Evolutionary conservation across 2,888 invertebrate species (phyloP).

Genomic region (Epiblema foenella): DNA sequence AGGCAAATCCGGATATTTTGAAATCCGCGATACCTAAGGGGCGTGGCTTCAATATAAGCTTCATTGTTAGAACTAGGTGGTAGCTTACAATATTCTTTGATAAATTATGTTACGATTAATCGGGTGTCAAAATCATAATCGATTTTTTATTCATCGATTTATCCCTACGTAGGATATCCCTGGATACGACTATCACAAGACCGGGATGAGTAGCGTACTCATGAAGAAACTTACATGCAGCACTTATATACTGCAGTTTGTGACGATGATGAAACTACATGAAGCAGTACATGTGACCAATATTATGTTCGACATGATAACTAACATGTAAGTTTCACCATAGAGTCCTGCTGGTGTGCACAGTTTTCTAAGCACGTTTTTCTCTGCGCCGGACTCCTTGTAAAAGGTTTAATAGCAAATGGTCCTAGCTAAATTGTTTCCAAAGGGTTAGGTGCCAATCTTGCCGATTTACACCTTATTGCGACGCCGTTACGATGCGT

Average conservation of each 20-base stretch:
- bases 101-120: too few species aligned
- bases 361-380: slow-evolving; percentile 39
- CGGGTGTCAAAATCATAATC: too few species aligned
- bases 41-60: too few species aligned
- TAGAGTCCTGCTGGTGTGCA: slow-evolving; percentile 5
- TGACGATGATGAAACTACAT: background rate
- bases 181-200: background rate
- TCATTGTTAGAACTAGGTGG: too few species aligned
- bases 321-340: background rate
- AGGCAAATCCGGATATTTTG: too few species aligned
- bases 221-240: background rate
- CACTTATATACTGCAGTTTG: too few species aligned
- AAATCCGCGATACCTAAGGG: too few species aligned
- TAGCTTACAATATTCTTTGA: too few species aligned
- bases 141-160: too few species aligned
- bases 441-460: slow-evolving; percentile 49
- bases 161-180: too few species aligned
- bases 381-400: slow-evolving; percentile 38
- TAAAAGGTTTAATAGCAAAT: slow-evolving; percentile 47
- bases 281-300: background rate
- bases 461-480: slow-evolving; percentile 40
- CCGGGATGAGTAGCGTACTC: background rate
- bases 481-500: slow-evolving; percentile 31
- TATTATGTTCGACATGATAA: background rate
- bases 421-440: slow-evolving; percentile 57